phyloP scores from a whole-genome alignment of 1,140 invertebrate species.

The Drosophila busckii region DNA sequence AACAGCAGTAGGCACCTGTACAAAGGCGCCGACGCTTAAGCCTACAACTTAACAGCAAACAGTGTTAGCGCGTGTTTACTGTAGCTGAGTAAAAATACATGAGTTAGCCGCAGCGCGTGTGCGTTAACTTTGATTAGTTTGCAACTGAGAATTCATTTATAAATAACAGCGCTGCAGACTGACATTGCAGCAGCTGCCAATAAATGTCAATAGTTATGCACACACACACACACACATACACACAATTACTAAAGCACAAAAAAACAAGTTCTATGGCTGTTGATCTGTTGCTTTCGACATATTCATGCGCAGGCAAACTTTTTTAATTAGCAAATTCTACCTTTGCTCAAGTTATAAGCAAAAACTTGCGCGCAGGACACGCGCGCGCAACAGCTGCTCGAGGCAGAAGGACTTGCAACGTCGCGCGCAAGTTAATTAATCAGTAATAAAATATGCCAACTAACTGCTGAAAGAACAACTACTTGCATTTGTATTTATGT shows the following conservation, averaged over 20 bases:
- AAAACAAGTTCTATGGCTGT: too few relatives aligned
- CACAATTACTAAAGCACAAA: neutral
- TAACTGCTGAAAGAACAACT: slow-evolving; percentile 40
- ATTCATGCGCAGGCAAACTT: slow-evolving; percentile 42
- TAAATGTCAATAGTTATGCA: slow-evolving; percentile 25
- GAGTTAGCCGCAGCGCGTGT: too few relatives aligned
- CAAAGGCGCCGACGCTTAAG: neutral
- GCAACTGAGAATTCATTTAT: too few relatives aligned
- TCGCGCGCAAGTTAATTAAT: slow-evolving; percentile 66
- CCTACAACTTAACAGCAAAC: too few relatives aligned
- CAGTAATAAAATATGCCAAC: slow-evolving; percentile 69
- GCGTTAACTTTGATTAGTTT: too few relatives aligned
- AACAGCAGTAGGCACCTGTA: slow-evolving; percentile 24
- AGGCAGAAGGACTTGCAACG: too few relatives aligned
- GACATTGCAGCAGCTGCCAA: slow-evolving; percentile 6
- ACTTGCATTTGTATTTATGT: slow-evolving; percentile 9
- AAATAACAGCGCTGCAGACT: slow-evolving; percentile 1
- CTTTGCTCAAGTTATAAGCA: slow-evolving; percentile 41
- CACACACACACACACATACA: neutral
- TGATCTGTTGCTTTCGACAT: neutral
- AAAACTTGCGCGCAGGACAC: slow-evolving; percentile 36
- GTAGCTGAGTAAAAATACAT: too few relatives aligned
- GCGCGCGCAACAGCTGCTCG: slow-evolving; percentile 18
- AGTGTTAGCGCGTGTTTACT: too few relatives aligned
- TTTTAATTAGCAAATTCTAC: slow-evolving; percentile 69